A percentile compares a stretch with the other conserved stretches of the same genome.
Conservation (phyloP, 2,113 vertebrate species). For the Barnardius zonarius region DNA sequence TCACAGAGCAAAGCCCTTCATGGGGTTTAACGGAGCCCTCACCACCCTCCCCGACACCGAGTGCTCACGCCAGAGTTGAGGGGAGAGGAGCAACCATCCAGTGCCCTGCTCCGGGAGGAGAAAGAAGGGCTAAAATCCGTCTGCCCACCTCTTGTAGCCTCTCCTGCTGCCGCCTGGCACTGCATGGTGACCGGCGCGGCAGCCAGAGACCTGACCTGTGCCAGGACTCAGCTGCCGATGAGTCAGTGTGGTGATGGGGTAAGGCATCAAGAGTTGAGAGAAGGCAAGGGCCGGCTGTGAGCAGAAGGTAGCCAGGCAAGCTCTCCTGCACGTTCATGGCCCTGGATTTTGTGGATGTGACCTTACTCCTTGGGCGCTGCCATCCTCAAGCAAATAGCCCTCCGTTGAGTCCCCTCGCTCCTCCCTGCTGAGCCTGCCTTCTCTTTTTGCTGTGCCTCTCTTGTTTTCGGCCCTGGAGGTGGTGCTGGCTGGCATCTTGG, state of each 20-base stretch:
- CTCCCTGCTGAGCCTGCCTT: background rate
- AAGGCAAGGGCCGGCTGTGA: background rate
- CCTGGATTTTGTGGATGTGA: background rate
- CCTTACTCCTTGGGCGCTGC: background rate
- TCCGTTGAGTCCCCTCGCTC: background rate
- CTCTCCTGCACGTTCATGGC: accelerated
- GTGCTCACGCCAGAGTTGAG: accelerated
- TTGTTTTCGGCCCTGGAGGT: background rate
- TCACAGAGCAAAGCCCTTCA: constrained; percentile 30
- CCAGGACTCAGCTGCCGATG: background rate
- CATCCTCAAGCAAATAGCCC: background rate
- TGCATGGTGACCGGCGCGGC: accelerated
- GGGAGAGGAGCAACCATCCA: background rate
- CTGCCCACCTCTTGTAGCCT: background rate
- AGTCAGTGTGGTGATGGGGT: background rate
- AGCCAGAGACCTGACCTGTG: background rate
- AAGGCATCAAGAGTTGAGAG: background rate
- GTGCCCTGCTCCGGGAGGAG: background rate
- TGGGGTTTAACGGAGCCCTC: background rate
- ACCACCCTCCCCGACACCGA: background rate
- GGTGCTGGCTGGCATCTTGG: constrained; percentile 23
- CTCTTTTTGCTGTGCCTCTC: background rate
- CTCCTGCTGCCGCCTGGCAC: background rate
- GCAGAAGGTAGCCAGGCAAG: background rate
- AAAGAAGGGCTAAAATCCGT: background rate